Evolutionary conservation across 2,888 invertebrate species (phyloP), one percentile per base, ranked within the genome.

Genomic region (Dromius quadrimaculatus): DNA sequence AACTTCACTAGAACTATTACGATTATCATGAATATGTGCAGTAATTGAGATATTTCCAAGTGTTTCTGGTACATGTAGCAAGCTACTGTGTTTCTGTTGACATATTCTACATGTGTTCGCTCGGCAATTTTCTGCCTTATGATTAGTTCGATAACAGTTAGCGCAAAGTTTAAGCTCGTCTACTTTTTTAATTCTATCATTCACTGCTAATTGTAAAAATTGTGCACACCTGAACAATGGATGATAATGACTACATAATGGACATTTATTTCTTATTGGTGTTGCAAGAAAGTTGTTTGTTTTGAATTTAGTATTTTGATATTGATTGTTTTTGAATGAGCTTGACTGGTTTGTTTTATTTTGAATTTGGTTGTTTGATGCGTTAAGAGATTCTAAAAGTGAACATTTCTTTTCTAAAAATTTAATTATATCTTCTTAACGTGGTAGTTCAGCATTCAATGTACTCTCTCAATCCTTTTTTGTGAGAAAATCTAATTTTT

Each of bases 381-480:
- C 20, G 20, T 19, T 19, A 6, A 47, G 2, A 5, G 47, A 47
- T 11, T 47, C 47, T 20, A 47, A 20, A 20, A 47, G 15, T 22
- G 20, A 47, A 9, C 47, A 47, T 47, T 47, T 47, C 20, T 47
- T 47, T 2, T 66, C 22, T 28, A 70, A 62, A 43, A 61, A 62
- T 43, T 43, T 8, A 9, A 63, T 70, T 13, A 32, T 36, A n/a
- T 62, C 15, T 45, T 65, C 50, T 45, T 64, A 41, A 1, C 9
- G 2, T 41, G 41, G 41, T 41, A 11, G 15, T 8, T 41, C 41
- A 41, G 41, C 2, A 41, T 13, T 23, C 20, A 66, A 15, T 22
- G 22, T 32, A 34, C 54, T 62, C 50, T 77, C 76, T 76, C 77
- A 77, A 20, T 74, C 74, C 1, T 72, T 72, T 13, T 71, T 73